These are phyloP conservation scores for Pelecanoides urinatrix DNA, from an alignment of 2,113 vertebrate genomes.

Conservation along the genomic window DNA sequence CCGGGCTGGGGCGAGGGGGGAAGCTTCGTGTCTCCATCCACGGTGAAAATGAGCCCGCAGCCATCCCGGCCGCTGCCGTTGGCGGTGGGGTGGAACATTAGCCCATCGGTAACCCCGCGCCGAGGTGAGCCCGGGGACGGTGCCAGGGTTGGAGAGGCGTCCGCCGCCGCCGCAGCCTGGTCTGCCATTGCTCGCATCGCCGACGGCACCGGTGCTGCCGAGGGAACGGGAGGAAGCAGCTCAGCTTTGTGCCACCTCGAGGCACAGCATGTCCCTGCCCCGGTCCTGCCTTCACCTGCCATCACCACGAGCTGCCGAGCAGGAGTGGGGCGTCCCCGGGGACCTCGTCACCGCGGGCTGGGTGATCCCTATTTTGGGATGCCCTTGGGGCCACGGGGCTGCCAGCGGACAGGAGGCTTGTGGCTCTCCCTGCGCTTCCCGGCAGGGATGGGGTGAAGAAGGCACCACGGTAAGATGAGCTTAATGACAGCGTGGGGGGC, in stretches of 20 bases:
- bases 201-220: background rate
- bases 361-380: rapidly evolving
- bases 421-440: background rate
- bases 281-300: background rate
- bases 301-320: rapidly evolving
- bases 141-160: background rate
- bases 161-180: background rate
- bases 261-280: background rate
- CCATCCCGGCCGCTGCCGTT: conserved; percentile 66
- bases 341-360: rapidly evolving
- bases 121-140: background rate
- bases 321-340: rapidly evolving
- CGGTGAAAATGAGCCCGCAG: conserved; percentile 70
- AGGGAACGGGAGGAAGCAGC: background rate
- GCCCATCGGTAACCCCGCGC: background rate
- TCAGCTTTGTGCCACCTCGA: background rate
- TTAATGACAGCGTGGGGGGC: rapidly evolving
- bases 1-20: conserved; percentile 52
- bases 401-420: rapidly evolving
- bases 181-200: conserved; percentile 78
- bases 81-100: rapidly evolving
- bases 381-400: background rate
- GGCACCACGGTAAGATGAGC: background rate
- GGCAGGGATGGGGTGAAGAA: background rate
- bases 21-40: background rate